phyloP scores from a whole-genome alignment of 1,140 invertebrate species.

The Psix sp. region DNA sequence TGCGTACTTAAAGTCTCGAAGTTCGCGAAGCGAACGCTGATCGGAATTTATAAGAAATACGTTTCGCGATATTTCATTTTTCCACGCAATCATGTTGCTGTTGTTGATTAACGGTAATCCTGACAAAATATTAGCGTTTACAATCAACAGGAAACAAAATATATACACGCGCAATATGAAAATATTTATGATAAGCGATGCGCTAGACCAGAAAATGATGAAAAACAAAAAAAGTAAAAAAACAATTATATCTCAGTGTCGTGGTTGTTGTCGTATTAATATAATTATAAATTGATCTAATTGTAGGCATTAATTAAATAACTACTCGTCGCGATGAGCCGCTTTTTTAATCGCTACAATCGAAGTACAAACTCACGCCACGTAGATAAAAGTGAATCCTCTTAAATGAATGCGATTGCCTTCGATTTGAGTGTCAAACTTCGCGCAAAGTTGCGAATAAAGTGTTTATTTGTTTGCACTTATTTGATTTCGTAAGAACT shows the following conservation, averaged over 20 bases:
- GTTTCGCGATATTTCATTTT: slow-evolving; percentile 45
- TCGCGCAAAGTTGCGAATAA: not conserved
- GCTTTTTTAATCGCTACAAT: slow-evolving; percentile 36
- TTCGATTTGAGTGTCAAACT: not conserved
- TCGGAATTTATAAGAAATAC: slow-evolving; percentile 22
- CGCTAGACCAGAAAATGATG: slow-evolving; percentile 28
- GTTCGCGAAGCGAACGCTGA: slow-evolving; percentile 38
- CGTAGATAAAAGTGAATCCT: not conserved
- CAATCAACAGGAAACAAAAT: slow-evolving; percentile 13
- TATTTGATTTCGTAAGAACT: too few relatives aligned
- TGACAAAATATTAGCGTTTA: slow-evolving; percentile 44
- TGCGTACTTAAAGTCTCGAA: slow-evolving; percentile 16
- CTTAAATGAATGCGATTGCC: not conserved
- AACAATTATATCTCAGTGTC: slow-evolving; percentile 64
- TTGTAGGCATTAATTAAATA: slow-evolving; percentile 23
- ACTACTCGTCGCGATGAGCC: slow-evolving; percentile 29
- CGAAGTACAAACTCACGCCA: slow-evolving; percentile 33
- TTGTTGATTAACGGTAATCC: slow-evolving; percentile 49
- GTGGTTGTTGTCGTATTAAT: slow-evolving; percentile 65
- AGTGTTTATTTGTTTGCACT: too few relatives aligned
- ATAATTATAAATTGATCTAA: slow-evolving; percentile 37
- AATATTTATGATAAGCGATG: slow-evolving; percentile 27
- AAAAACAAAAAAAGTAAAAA: slow-evolving; percentile 19
- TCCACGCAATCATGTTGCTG: slow-evolving; percentile 54
- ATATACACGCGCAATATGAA: slow-evolving; percentile 15